Base-by-base conservation (phyloP, 2,113 vertebrate species). In the Brachirus orientalis region DNA sequence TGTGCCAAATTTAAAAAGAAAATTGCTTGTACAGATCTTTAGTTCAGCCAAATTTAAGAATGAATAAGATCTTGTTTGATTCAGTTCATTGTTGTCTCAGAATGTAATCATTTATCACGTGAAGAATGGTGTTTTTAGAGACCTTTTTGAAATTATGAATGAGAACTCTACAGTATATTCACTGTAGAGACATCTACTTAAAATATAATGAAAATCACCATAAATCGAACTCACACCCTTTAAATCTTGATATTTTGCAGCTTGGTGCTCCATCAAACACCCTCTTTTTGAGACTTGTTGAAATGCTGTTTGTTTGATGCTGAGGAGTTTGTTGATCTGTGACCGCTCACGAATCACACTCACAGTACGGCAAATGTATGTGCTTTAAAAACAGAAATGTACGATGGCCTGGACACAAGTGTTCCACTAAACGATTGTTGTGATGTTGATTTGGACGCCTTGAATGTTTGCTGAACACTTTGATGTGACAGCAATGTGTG, bases 1-100 rank as follows among this genome's bases (percentile, higher is more conserved):
- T 80, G 89, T 88, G 87, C 87, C 89, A 90, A 89, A 88, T 67
- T 37, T 33, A 16, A 19, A n/a, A 4, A 11, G 68, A 74, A 66
- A 47, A 7, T 2, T 3, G 36, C 55, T n/a, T 62, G 13, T 58
- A 40, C 45, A 66, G 41, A 52, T 17, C 33, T 53, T 16, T 44
- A 57, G 44, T 22, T 41, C 43, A 18, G 6, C 22, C 7, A 11
- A 0, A 3, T 60, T 51, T 71, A 36, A 43, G 19, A 19, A 51
- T 35, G n/a, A n/a, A 19, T 20, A 17, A 55, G 52, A 52, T n/a
- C 41, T 36, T 16, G 22, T 45, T 22, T 62, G 2, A 57, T 48
- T 8, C 10, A 40, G 2, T 53, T 38, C 3, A 45, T 51, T n/a
- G 7, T 51, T 10, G 38, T 63, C 28, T 40, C 14, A 37, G 47